phyloP scores from a whole-genome alignment of 2,888 invertebrate genomes.

The Meta bourneti region DNA sequence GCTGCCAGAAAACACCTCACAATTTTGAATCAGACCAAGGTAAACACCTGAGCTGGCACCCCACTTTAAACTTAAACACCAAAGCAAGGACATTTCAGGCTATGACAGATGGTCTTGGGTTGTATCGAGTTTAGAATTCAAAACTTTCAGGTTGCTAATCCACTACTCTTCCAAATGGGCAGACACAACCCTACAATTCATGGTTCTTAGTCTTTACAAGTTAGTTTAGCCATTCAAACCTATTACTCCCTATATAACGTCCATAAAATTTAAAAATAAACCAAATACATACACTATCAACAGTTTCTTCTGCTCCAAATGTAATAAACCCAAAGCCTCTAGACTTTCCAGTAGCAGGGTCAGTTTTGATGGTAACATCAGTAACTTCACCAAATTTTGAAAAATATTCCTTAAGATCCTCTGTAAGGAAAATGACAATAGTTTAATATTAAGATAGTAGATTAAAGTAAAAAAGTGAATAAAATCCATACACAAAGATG shows the following conservation, averaged over 20 bases:
- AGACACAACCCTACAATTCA: neutral
- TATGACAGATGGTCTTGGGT: too few species aligned
- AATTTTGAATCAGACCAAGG: too few species aligned
- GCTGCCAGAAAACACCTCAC: too few species aligned
- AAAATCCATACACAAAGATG: constrained; percentile 79
- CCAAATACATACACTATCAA: constrained; percentile 89
- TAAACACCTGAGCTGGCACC: too few species aligned
- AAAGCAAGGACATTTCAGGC: too few species aligned
- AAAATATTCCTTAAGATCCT: constrained; percentile 97
- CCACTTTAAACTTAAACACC: too few species aligned
- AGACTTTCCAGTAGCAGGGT: constrained; percentile 95
- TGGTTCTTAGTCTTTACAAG: neutral
- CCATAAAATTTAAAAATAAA: neutral
- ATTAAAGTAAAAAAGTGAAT: neutral
- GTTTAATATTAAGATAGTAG: neutral
- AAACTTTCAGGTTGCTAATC: too few species aligned
- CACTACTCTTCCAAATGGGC: neutral
- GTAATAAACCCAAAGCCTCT: constrained; percentile 98
- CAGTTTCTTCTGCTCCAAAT: constrained; percentile 91
- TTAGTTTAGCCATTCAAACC: too few species aligned
- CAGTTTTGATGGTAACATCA: constrained; percentile 97
- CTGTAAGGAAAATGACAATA: constrained; percentile 84
- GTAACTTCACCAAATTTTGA: constrained; percentile 95
- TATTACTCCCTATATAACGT: neutral
- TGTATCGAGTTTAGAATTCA: too few species aligned